A percentile compares a stretch with the other conserved stretches of the same genome.
phyloP scores from a whole-genome alignment of 2,888 invertebrate species.

The Scrobipalpa atriplicella region DNA sequence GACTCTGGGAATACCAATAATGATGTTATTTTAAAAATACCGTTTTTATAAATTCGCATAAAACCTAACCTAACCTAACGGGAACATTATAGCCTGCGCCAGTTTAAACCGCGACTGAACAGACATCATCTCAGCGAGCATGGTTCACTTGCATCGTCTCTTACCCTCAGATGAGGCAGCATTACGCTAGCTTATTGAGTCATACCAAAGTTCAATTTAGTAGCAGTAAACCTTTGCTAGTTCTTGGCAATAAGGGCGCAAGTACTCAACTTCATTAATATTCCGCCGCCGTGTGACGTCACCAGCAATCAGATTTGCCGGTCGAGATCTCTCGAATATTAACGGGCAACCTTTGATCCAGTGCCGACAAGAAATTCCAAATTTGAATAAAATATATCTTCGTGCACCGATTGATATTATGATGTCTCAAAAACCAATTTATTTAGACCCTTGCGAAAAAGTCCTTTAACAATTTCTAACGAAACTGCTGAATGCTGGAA shows the following conservation, averaged over 20 bases:
- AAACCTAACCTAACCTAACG: no score
- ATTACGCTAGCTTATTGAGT: no score
- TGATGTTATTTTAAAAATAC: no score
- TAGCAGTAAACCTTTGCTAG: slow-evolving; percentile 47
- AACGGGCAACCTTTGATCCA: slow-evolving; percentile 45
- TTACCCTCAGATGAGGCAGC: no score
- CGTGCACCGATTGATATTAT: slow-evolving; percentile 11
- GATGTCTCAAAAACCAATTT: not conserved
- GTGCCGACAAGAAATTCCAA: slow-evolving; percentile 20
- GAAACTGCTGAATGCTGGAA: not conserved
- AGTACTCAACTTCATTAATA: slow-evolving; percentile 59
- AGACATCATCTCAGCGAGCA: no score
- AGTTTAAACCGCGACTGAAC: no score
- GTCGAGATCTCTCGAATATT: slow-evolving; percentile 48
- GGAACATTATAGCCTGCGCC: no score
- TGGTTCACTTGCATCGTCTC: no score
- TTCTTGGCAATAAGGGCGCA: slow-evolving; percentile 54
- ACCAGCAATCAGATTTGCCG: slow-evolving; percentile 65
- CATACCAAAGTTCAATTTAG: slow-evolving; percentile 36
- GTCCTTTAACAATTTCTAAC: slow-evolving; percentile 3
- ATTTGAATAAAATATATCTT: not conserved
- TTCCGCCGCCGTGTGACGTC: slow-evolving; percentile 59
- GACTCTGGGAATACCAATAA: no score
- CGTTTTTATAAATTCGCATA: no score
- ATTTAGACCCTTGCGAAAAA: not conserved